Evolutionary conservation across 2,797 vertebrate genomes (phyloP), one percentile per base, ranked within the genome.

Genomic region (Serranus cabrilla): DNA sequence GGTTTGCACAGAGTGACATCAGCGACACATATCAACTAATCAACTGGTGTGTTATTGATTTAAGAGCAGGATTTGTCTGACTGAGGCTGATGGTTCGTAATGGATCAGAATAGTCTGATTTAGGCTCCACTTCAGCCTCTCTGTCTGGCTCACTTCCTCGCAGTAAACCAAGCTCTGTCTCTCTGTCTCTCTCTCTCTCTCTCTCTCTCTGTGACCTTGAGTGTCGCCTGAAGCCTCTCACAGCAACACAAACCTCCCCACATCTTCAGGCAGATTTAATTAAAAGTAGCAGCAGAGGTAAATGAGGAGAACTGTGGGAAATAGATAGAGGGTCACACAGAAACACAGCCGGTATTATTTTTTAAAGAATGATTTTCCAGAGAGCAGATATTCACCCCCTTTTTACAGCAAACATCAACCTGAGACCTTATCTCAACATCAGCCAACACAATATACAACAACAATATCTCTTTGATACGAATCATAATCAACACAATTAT

Each of bases 121-220:
- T 27, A 40, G 27, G 42, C 57, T 74, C 20, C 47, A 62, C 27
- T 21, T 62, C 65, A 50, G 69, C 51, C 47, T 2, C 31, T 34
- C 23, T 2, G 62, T 74, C 74, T 56, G 45, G 42, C 5, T 78
- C 59, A 12, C 39, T 11, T 40, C 39, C 39, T 40, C 2, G 39
- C 39, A 40, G 39, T 40, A 40, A 40, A 40, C 39, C 12, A 40
- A 40, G 39, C 39, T 40, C 4, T 13, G 10, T 43, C 9, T 55
- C 39, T 51, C 17, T 52, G 4, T 69, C 11, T 46, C 21, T 49
- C 39, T 40, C 11, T 11, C 39, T 40, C 43, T 52, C 20, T 11
- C 40, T 37, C 21, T 56, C 63, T 20, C 18, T 45, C 25, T 58
- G n/a, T 84, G 81, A 86, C 80, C 74, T 83, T 80, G 65, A 77